These are phyloP conservation scores for Chrysolophus pictus DNA, from an alignment of 2,797 vertebrate species.

Conservation along the genomic window DNA sequence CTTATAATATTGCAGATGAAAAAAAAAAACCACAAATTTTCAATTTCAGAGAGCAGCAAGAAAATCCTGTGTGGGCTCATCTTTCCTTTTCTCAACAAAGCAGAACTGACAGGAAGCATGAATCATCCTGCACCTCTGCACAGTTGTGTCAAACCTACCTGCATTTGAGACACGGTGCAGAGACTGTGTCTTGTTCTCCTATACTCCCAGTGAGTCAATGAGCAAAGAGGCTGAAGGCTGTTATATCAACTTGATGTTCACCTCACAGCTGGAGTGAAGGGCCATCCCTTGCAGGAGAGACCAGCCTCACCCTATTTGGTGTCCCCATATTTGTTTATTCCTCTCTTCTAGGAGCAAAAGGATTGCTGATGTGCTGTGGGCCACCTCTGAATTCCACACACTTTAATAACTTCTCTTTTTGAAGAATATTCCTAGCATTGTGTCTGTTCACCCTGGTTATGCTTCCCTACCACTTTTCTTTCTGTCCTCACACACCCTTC, in stretches of 20 bases:
- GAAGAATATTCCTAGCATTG: background rate
- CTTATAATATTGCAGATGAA: background rate
- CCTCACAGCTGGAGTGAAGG: background rate
- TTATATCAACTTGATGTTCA: background rate
- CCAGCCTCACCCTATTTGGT: background rate
- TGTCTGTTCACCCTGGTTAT: background rate
- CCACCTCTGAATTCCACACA: background rate
- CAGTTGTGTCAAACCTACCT: background rate
- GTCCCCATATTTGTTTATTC: fast-evolving
- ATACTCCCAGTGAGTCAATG: background rate
- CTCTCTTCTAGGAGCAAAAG: background rate
- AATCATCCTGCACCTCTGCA: background rate
- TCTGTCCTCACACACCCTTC: background rate
- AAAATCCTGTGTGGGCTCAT: background rate
- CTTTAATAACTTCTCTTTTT: background rate
- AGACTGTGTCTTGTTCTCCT: background rate
- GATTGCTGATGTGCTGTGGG: background rate
- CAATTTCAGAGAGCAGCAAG: background rate
- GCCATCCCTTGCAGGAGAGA: background rate
- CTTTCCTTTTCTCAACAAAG: background rate
- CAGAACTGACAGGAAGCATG: background rate
- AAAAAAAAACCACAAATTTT: background rate
- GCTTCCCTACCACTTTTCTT: background rate
- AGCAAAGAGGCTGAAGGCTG: background rate
- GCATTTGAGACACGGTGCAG: fast-evolving